These are phyloP conservation scores for Hylaeus anthracinus DNA, from an alignment of 1,140 invertebrate species.

Conservation along the genomic window DNA sequence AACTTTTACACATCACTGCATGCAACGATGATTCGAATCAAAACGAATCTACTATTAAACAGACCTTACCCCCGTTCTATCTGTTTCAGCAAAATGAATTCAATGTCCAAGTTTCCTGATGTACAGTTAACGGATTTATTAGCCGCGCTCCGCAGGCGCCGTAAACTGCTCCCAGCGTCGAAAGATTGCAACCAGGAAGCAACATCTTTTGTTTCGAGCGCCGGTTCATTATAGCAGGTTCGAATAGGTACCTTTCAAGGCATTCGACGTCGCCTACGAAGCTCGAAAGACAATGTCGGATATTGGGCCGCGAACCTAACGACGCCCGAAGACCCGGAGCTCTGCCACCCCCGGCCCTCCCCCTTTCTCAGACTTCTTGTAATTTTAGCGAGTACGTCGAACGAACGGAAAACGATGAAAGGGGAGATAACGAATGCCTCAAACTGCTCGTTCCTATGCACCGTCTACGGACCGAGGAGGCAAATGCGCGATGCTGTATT, in stretches of 20 bases:
- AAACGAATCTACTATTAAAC: neutral
- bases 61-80: neutral
- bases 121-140: neutral
- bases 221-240: slow-evolving; percentile 4
- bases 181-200: neutral
- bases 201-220: slow-evolving; percentile 15
- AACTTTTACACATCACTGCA: neutral
- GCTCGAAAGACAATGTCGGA: slow-evolving; percentile 19
- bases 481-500: slow-evolving; percentile 32
- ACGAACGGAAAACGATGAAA: slow-evolving; percentile 39
- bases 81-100: neutral
- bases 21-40: neutral
- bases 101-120: neutral
- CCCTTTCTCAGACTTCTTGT: neutral
- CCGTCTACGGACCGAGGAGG: neutral
- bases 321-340: neutral
- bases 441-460: slow-evolving; percentile 22
- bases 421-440: slow-evolving; percentile 43
- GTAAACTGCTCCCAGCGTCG: neutral
- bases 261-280: slow-evolving; percentile 6
- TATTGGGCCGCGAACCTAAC: slow-evolving; percentile 23
- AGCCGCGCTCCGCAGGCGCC: neutral
- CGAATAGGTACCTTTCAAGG: slow-evolving; percentile 3
- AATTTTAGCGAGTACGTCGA: slow-evolving; percentile 8
- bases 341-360: too few relatives aligned